Conservation (phyloP, 2,888 invertebrate genomes). For the Clivina fossor region DNA sequence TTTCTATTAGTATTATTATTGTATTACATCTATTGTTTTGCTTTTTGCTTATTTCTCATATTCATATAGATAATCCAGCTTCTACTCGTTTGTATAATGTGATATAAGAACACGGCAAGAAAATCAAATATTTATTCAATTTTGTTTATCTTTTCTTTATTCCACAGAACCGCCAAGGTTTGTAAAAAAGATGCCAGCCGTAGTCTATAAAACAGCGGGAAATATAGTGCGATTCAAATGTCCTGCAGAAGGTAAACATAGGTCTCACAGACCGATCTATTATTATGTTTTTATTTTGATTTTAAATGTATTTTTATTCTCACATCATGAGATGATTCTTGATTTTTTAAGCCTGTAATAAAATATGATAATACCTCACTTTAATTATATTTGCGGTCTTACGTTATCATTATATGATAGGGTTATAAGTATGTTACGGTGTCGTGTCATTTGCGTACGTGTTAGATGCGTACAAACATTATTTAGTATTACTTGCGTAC, state of each 20-base stretch:
- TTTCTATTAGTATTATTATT: no score
- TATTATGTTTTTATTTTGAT: background rate
- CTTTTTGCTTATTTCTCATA: no score
- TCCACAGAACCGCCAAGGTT: slow-evolving; percentile 55
- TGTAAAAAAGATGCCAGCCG: slow-evolving; percentile 54
- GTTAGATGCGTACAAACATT: no score
- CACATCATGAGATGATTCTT: slow-evolving; percentile 7
- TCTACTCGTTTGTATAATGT: no score
- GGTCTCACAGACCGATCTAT: background rate
- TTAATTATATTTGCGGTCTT: no score
- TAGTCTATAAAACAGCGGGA: slow-evolving; percentile 74
- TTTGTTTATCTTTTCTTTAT: no score
- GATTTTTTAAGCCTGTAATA: slow-evolving; percentile 6
- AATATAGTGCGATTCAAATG: slow-evolving; percentile 74
- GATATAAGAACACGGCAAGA: no score
- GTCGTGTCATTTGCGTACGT: no score
- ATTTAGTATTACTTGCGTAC: no score
- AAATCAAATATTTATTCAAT: no score
- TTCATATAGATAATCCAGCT: no score
- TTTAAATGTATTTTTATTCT: slow-evolving; percentile 34
- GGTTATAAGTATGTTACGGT: background rate
- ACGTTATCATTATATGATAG: background rate
- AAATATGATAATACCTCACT: slow-evolving; percentile 1
- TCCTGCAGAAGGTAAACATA: slow-evolving; percentile 60
- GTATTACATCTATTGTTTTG: no score